Base-by-base conservation (phyloP, 1,140 invertebrate genomes). In the Drepana arcuata region DNA sequence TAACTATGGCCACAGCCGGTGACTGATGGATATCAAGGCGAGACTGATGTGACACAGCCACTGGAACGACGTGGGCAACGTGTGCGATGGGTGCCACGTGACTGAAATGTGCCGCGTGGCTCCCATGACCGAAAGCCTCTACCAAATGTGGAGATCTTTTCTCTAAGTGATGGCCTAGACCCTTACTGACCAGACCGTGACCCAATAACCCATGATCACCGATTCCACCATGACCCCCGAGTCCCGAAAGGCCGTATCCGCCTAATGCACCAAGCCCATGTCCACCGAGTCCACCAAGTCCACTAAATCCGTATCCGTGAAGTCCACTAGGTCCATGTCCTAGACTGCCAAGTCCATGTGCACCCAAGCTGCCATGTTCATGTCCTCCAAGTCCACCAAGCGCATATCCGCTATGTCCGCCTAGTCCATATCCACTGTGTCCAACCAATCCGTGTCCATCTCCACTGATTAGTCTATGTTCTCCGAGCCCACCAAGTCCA, bases 1-100 rank as follows among this genome's bases (percentile, higher is more conserved):
- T 64, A 2, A 61, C 42, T 5, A 67, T 36, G 9, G 65, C 57
- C n/a, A 72, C 37, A 9, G 61, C 59, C 12, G 72, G 68, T 0
- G 68, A 38, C 21, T 62, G 41, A 16, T 60, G 62, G 1, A 71
- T 34, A 29, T 82, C 72, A 7, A 81, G 34, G 5, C 75, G 60
- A 2, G 75, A 66, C 27, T 82, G 78, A 23, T 81, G 80, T 7
- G 78, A 81, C 0, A 80, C 61, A 7, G 69, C 64, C 9, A 64
- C 60, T 25, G 63, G 64, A 15, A 55, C 56, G 12, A 80, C 60
- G 5, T 53, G 50, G 16, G 54, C 52, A 7, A 57, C 42, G 34
- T 53, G 48, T 26, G 6, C 24, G 6, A 26, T 21, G 4, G 18
- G 6, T 26, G 6, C 24, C 6, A 4, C 24, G 10, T 26, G 24